Evolutionary conservation across 2,113 vertebrate genomes (phyloP).

Genomic region (Rhodinocichla rosea): DNA sequence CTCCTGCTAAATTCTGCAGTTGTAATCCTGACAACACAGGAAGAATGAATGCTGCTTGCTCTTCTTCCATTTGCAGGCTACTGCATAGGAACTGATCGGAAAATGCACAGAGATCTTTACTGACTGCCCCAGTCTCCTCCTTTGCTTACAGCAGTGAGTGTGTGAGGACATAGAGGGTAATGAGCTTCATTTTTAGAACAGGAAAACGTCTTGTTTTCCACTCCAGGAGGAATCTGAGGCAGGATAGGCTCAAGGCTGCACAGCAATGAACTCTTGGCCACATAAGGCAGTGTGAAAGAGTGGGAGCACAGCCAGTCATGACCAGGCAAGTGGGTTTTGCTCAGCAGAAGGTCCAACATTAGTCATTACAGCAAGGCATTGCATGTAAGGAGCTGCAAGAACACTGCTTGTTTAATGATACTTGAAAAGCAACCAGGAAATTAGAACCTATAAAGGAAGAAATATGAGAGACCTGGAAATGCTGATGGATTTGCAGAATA

Average conservation of each 20-base stretch:
- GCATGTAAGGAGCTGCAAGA: neutral
- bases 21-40: neutral
- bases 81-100: neutral
- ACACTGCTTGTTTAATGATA: neutral
- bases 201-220: neutral
- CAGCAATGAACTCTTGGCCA: neutral
- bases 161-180: neutral
- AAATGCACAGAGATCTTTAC: neutral
- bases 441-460: neutral
- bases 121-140: neutral
- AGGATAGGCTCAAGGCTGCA: neutral
- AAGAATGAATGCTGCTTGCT: neutral
- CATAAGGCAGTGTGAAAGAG: neutral
- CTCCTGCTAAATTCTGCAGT: neutral
- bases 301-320: neutral
- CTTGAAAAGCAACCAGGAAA: neutral
- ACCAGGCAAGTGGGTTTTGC: neutral
- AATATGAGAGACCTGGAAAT: neutral
- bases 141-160: neutral
- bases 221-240: neutral
- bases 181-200: neutral
- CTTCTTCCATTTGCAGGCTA: neutral
- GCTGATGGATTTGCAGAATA: neutral
- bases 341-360: neutral
- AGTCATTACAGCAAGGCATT: neutral